Base-by-base conservation (phyloP, 2,797 vertebrate species). In the Eulemur rubriventer region DNA sequence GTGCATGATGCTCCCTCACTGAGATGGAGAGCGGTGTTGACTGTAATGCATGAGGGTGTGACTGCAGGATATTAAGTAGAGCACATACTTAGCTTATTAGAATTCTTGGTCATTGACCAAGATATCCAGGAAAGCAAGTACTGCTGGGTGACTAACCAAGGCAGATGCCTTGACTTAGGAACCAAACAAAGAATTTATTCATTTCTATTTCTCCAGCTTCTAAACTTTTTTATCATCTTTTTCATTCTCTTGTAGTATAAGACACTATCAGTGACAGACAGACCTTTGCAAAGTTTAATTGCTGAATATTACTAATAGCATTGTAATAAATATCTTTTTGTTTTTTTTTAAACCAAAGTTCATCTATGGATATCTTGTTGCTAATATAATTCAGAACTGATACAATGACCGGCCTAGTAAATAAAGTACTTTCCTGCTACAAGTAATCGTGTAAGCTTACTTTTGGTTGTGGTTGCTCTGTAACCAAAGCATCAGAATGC, bases 321-420 rank as follows among this genome's bases (percentile, higher is more conserved):
- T 70, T 28, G 43, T 72, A 73, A 61, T 82, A 59, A 67, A 46
- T 41, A 12, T 12, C 72, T 48, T 65, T 57, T 11, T 57, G 13
- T 78, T 76, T 90, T 26, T 50, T 65, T 91, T 85, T 43, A 89
- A 96, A 81, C 30, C 43, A 81, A 43, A 95, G 55, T n/a, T 69
- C 38, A 13, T 67, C 18, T 76, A 22, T 52, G 78, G 20, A 22
- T 57, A 78, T 35, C 80, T 35, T 79, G 6, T 84, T 89, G 24
- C 33, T 92, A 48, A 22, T 22, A 30, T 76, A 84, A 59, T 18
- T 81, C 43, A 26, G 75, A 55, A 61, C 28, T 52, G 52, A 89
- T 43, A 50, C 33, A 46, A 3, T n/a, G 22, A n/a, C 43, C 20
- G 82, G n/a, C 59, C 43, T 94, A 28, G 22, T 72, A 48, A 65